Evolutionary conservation across 2,113 vertebrate genomes (phyloP).

Genomic region (Mesoclemmys tuberculata): DNA sequence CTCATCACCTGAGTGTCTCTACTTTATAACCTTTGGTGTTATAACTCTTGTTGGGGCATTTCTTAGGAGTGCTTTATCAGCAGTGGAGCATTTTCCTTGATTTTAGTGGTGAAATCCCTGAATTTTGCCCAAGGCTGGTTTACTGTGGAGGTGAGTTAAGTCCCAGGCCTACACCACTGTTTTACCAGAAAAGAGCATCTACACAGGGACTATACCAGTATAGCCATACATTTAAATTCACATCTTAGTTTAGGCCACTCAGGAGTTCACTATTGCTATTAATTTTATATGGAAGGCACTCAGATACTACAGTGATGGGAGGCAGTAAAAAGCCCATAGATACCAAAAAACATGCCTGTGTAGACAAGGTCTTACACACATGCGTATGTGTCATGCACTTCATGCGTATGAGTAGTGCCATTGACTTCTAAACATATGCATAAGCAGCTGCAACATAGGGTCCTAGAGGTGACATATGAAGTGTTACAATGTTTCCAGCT

Average conservation of each 20-base stretch:
- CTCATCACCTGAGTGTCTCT: no score
- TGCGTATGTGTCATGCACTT: not conserved
- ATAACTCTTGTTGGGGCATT: no score
- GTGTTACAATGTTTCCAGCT: no score
- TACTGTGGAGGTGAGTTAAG: no score
- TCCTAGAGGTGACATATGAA: not conserved
- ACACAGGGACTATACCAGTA: not conserved
- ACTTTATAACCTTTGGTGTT: no score
- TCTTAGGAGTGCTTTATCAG: no score
- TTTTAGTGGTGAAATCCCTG: no score
- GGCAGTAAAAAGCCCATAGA: no score
- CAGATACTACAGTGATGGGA: no score
- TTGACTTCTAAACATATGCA: not conserved
- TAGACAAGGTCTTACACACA: not conserved
- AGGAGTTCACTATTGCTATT: not conserved
- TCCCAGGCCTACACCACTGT: not conserved
- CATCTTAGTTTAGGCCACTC: not conserved
- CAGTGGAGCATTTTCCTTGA: no score
- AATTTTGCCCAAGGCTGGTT: no score
- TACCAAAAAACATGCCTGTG: not conserved
- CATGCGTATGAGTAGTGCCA: fast-evolving
- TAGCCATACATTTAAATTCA: not conserved
- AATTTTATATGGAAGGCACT: no score
- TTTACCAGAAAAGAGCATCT: not conserved
- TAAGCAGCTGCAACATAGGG: not conserved